phyloP scores from a whole-genome alignment of 2,113 vertebrate genomes.

The Aleadryas rufinucha region DNA sequence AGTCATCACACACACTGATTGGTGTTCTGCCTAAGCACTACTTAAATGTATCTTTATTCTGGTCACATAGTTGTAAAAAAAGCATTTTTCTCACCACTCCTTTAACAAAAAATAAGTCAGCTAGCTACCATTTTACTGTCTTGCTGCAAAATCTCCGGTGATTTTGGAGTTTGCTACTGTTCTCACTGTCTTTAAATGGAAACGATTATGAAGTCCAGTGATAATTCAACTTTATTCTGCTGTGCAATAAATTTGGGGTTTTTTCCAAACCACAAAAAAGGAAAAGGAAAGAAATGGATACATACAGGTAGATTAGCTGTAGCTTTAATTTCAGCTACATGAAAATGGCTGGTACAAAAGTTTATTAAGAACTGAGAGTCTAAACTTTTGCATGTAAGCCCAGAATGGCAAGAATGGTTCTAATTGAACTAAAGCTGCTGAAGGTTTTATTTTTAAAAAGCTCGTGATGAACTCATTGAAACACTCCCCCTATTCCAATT shows the following conservation, averaged over 20 bases:
- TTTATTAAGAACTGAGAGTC: not conserved
- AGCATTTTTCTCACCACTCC: accelerated
- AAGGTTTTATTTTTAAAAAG: constrained; percentile 65
- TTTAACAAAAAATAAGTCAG: not conserved
- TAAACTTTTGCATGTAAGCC: constrained; percentile 24
- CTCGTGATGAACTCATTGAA: constrained; percentile 65
- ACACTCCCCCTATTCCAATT: constrained; percentile 55
- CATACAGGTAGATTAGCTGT: not conserved
- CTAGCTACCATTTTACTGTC: not conserved
- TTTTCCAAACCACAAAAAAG: not conserved
- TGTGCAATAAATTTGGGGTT: not conserved
- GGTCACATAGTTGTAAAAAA: not conserved
- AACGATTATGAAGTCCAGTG: not conserved
- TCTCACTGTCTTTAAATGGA: not conserved
- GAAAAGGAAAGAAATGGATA: not conserved
- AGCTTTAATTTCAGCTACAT: not conserved
- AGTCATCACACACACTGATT: not conserved
- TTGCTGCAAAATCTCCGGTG: not conserved
- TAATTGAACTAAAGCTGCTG: constrained; percentile 57
- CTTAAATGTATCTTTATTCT: not conserved
- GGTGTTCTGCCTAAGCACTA: not conserved
- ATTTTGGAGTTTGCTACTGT: not conserved
- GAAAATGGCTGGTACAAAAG: not conserved
- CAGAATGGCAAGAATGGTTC: constrained; percentile 31
- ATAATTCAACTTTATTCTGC: not conserved